Conservation (phyloP, 2,797 vertebrate species). For the Ctenopoma multispine region DNA sequence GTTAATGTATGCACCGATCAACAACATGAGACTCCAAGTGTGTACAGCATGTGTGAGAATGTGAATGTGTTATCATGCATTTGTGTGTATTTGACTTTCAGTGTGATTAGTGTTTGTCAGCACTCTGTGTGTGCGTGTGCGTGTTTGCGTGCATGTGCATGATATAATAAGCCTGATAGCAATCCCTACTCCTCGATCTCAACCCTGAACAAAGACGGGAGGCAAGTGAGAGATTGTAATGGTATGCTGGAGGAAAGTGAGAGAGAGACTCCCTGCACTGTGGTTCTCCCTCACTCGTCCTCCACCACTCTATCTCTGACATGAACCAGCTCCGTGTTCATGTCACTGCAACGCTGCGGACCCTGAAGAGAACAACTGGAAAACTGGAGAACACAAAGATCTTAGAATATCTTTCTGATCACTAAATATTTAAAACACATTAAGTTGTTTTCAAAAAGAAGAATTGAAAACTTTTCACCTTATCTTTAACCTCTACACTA, state of each 20-base stretch:
- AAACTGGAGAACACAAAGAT: not conserved
- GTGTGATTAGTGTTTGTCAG: constrained; percentile 11
- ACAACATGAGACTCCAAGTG: constrained; percentile 22
- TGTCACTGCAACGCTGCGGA: not conserved
- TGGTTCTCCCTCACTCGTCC: constrained; percentile 33
- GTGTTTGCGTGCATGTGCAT: constrained; percentile 22
- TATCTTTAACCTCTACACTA: not conserved
- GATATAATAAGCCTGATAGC: constrained; percentile 42
- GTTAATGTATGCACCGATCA: not conserved
- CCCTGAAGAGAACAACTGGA: not conserved
- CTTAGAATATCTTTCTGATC: not conserved
- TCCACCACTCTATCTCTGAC: constrained; percentile 29
- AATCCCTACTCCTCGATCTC: constrained; percentile 53
- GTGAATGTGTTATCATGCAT: not conserved
- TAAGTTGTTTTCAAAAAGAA: not conserved
- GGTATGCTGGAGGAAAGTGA: constrained; percentile 65
- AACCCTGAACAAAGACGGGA: constrained; percentile 59
- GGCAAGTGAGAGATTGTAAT: constrained; percentile 64
- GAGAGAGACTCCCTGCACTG: constrained; percentile 22
- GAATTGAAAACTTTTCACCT: too few species aligned
- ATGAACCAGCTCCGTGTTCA: constrained; percentile 48
- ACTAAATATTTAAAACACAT: not conserved
- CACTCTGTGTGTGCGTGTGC: constrained; percentile 3
- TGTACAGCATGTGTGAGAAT: constrained; percentile 2
- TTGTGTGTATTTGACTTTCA: constrained; percentile 11